Conservation (phyloP, 2,888 invertebrate genomes). For the Platerodrilus igneus region DNA sequence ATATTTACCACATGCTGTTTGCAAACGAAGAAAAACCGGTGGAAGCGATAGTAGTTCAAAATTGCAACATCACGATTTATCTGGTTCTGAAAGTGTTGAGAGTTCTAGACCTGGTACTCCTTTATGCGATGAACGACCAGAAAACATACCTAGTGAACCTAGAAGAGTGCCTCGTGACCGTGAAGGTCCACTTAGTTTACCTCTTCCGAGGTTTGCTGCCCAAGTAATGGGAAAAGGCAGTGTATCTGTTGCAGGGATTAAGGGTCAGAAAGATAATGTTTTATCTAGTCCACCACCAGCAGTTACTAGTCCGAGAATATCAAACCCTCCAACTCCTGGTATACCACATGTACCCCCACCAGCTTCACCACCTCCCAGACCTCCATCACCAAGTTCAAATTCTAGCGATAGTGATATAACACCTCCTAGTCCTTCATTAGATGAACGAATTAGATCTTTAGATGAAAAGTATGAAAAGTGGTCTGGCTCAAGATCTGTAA, state of each 20-base stretch:
- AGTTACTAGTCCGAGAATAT: conserved; percentile 48
- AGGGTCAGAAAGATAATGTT: conserved; percentile 41
- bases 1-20: conserved; percentile 49
- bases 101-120: conserved; percentile 84
- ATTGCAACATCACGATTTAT: conserved; percentile 52
- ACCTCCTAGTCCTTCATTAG: conserved; percentile 72
- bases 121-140: conserved; percentile 75
- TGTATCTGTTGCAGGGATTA: conserved; percentile 46
- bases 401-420: conserved; percentile 65
- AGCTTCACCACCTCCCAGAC: conserved; percentile 62
- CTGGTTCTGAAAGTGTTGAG: conserved; percentile 58
- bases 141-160: conserved; percentile 71
- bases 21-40: conserved; percentile 54
- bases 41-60: conserved; percentile 39
- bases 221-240: conserved; percentile 41
- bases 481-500: conserved; percentile 65
- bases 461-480: conserved; percentile 92
- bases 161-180: conserved; percentile 56
- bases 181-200: conserved; percentile 73
- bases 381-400: conserved; percentile 72
- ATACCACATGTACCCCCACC: conserved; percentile 51
- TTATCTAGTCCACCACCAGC: conserved; percentile 48
- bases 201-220: conserved; percentile 83
- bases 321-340: conserved; percentile 41
- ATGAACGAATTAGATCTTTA: conserved; percentile 85